Conservation (phyloP, 1,140 invertebrate genomes). For the Drosophila ananassae region DNA sequence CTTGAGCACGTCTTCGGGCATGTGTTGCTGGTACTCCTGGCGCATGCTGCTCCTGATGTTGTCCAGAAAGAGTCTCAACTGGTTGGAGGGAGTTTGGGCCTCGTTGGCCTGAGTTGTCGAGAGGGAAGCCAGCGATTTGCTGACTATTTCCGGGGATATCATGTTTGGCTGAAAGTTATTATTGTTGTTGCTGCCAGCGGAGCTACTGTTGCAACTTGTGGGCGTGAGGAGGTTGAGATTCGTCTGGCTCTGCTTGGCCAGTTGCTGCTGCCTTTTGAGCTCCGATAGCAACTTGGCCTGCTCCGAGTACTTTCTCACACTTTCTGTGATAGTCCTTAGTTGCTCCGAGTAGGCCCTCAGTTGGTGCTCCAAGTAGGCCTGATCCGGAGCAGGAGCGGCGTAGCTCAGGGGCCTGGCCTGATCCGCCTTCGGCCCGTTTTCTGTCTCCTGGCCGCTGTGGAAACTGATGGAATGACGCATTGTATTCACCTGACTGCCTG, state of each 20-base stretch:
- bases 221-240: slow-evolving; percentile 67
- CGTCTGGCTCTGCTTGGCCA: slow-evolving; percentile 69
- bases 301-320: slow-evolving; percentile 82
- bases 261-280: slow-evolving; percentile 78
- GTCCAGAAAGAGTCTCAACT: slow-evolving; percentile 77
- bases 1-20: slow-evolving; percentile 78
- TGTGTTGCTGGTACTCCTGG: slow-evolving; percentile 78
- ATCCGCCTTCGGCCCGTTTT: slow-evolving; percentile 32
- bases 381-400: slow-evolving; percentile 74
- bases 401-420: slow-evolving; percentile 72
- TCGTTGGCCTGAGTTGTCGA: slow-evolving; percentile 51
- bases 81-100: slow-evolving; percentile 78
- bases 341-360: slow-evolving; percentile 82
- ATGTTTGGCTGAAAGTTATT: slow-evolving; percentile 76
- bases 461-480: slow-evolving; percentile 82
- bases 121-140: slow-evolving; percentile 76
- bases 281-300: slow-evolving; percentile 82
- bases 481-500: slow-evolving; percentile 29
- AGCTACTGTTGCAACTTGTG: slow-evolving; percentile 26
- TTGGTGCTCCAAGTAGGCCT: slow-evolving; percentile 81
- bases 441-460: slow-evolving; percentile 56
- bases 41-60: slow-evolving; percentile 83
- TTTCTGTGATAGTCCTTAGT: slow-evolving; percentile 80
- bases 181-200: slow-evolving; percentile 20
- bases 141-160: slow-evolving; percentile 81